A percentile compares a stretch with the other conserved stretches of the same genome.
Evolutionary conservation across 2,797 vertebrate species (phyloP).

Genomic region (Mycteria americana): DNA sequence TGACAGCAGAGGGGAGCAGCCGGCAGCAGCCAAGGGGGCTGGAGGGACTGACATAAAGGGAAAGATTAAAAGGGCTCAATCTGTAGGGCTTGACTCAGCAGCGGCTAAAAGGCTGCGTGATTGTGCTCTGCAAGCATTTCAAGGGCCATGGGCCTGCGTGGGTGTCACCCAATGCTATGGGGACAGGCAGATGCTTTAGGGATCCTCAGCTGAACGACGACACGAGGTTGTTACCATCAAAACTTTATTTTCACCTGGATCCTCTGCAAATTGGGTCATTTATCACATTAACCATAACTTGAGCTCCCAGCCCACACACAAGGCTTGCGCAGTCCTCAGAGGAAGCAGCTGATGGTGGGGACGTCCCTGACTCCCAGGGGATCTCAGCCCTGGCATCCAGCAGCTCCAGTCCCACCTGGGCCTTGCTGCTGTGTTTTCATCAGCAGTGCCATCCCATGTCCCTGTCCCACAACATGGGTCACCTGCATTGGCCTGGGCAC

Average conservation of each 20-base stretch:
- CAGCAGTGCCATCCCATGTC: accelerated
- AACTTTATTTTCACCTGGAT: neutral
- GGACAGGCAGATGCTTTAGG: neutral
- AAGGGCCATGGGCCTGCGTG: accelerated
- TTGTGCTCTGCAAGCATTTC: neutral
- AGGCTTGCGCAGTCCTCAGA: neutral
- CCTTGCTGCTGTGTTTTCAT: neutral
- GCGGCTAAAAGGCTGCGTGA: neutral
- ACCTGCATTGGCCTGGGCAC: neutral
- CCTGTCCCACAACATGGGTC: neutral
- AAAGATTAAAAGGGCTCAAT: neutral
- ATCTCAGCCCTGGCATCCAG: neutral
- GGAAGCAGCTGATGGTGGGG: neutral
- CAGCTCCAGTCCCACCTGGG: neutral
- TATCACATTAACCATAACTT: no score
- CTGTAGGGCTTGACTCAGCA: neutral
- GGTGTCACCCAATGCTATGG: neutral
- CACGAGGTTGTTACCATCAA: accelerated
- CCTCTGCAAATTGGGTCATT: accelerated
- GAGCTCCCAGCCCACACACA: neutral
- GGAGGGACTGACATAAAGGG: neutral
- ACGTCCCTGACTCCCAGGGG: neutral
- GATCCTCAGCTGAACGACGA: neutral
- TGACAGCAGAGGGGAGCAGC: neutral
- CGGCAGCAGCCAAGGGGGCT: neutral